Base-by-base conservation (phyloP, 2,113 vertebrate genomes). In the Perccottus glenii region DNA sequence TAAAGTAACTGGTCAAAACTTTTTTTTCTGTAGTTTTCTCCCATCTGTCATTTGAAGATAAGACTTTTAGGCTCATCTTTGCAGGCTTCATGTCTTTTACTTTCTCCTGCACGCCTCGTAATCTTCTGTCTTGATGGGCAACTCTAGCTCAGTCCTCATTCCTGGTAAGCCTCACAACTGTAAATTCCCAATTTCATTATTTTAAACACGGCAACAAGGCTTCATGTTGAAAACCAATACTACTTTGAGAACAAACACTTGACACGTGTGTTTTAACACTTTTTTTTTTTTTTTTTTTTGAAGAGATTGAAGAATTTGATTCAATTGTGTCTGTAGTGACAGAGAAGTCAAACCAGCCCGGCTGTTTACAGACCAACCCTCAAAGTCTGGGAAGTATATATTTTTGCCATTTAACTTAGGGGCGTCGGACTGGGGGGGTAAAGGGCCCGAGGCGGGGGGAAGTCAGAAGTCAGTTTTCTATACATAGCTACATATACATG, bases 221-320 rank as follows among this genome's bases (percentile, higher is more conserved):
- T 19, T 43, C 58, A 44, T 60, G 51, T 44, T 72, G 70, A 68
- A 62, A 60, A 53, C 55, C 19, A 35, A 71, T 6, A 8, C 33
- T 45, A 16, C 44, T 49, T 52, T 59, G n/a, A 42, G 53, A 59
- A 47, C 51, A 59, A 16, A 60, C 4, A 51, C 64, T 75, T 67
- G 67, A 55, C 42, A 3, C 43, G n/a, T n/a, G n/a, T n/a, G n/a
- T n/a, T n/a, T n/a, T n/a, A n/a, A n/a, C n/a, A n/a, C n/a, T n/a
- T n/a, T n/a, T n/a, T n/a, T n/a, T 47, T 46, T 5, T 43, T 9
- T 4, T 81, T 84, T 81, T 16, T 70, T 35, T 78, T 36, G 12
- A 75, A 93, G 92, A 92, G 16, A 81, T 87, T 19, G 91, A 92
- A 60, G 87, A 92, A 61, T 91, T 93, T 84, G 85, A 88, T 6